Percentiles rank a stretch among this genome's conserved stretches.
These are phyloP conservation scores for Tiliqua scincoides DNA, from an alignment of 2,113 vertebrate genomes.

Conservation along the genomic window DNA sequence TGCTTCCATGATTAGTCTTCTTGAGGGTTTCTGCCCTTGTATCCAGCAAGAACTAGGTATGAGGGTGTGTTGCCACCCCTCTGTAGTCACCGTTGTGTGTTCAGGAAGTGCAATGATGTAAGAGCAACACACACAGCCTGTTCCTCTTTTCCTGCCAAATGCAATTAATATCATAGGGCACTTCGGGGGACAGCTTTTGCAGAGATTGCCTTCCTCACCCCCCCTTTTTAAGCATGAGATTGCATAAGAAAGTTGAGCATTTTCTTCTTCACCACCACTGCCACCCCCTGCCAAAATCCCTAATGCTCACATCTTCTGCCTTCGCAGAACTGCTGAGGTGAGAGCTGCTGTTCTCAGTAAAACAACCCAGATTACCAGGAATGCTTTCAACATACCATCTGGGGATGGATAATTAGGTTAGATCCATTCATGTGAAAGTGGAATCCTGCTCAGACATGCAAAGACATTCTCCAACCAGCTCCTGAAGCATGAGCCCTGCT, in stretches of 20 bases:
- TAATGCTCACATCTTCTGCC: constrained; percentile 8
- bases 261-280: not conserved
- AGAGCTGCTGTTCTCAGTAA: constrained; percentile 14
- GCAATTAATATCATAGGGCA: not conserved
- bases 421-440: not conserved
- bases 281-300: not conserved
- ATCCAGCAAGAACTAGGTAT: not conserved
- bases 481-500: not conserved
- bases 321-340: not conserved
- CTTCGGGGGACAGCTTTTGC: constrained; percentile 2
- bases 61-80: not conserved
- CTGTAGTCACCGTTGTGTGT: not conserved
- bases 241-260: not conserved
- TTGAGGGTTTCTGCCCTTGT: not conserved
- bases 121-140: not conserved
- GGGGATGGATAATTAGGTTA: not conserved
- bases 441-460: not conserved
- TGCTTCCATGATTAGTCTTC: not conserved
- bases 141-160: not conserved
- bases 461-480: not conserved
- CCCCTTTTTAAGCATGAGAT: not conserved
- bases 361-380: constrained; percentile 8
- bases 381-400: constrained; percentile 2
- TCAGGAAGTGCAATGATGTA: not conserved
- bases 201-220: not conserved